Evolutionary conservation across 1,140 invertebrate genomes (phyloP).

Genomic region (Muscidifurax raptorellus): DNA sequence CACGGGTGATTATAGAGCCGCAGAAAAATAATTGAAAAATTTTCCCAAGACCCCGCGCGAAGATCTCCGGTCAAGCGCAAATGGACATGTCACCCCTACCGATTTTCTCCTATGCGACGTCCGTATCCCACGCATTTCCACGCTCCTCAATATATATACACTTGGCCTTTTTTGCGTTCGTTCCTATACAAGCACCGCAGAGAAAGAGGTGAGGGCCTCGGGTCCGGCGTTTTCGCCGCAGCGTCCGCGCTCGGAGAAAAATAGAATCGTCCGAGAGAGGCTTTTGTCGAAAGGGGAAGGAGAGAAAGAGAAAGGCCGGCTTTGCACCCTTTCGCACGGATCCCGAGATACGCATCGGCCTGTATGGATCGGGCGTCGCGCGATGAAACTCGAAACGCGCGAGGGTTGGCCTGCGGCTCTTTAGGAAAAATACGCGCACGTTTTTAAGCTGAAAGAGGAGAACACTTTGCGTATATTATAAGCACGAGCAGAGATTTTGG

Average conservation of each 20-base stretch:
- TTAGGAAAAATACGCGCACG: not conserved
- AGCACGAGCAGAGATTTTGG: slow-evolving; percentile 59
- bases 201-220: slow-evolving; percentile 1
- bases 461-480: not conserved
- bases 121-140: slow-evolving; percentile 32
- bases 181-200: slow-evolving; percentile 39
- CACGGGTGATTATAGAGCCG: not conserved
- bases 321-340: slow-evolving; percentile 63
- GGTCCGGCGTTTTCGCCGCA: not conserved
- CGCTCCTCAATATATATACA: slow-evolving; percentile 53
- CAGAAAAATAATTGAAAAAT: not conserved
- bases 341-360: slow-evolving; percentile 44
- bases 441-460: slow-evolving; percentile 8
- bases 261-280: not conserved
- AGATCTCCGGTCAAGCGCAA: slow-evolving; percentile 72
- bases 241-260: not conserved
- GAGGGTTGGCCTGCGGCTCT: not conserved
- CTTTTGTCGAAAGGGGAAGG: slow-evolving; percentile 42
- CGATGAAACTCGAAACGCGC: slow-evolving; percentile 26
- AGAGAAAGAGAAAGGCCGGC: slow-evolving; percentile 64
- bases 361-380: not conserved
- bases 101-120: slow-evolving; percentile 64
- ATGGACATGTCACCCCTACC: slow-evolving; percentile 74
- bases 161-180: slow-evolving; percentile 67
- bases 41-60: slow-evolving; percentile 32